Evolutionary conservation across 2,113 vertebrate genomes (phyloP), one percentile per base, ranked within the genome.

Genomic region (Lophius piscatorius): DNA sequence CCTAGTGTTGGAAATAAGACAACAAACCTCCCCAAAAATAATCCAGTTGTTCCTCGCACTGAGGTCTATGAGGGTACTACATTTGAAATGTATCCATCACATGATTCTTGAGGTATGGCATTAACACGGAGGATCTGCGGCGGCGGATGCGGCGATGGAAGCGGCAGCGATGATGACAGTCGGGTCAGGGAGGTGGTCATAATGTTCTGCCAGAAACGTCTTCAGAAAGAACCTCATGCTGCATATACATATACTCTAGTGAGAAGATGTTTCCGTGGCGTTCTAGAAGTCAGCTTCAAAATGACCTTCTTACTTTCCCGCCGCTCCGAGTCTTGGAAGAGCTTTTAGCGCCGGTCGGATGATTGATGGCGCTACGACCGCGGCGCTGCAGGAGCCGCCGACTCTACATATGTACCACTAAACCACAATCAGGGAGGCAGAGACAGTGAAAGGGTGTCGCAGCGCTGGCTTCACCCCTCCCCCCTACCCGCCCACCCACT

Each of bases 341-440:
- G 12, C 61, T 49, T 69, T 63, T 54, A 28, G 36, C 22, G 12
- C 22, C 23, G 3, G 12, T 64, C 23, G 47, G 26, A 29, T 46
- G 63, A 79, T 59, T 50, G 44, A 41, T 29, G 26, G 52, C 62
- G 20, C n/a, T 18, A 10, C 41, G 18, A 39, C 57, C 11, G 22
- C n/a, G 5, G 9, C 34, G 6, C 14, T n/a, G 26, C 36, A 20
- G 16, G 51, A 34, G 35, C 28, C 14, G 41, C 13, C 48, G 42
- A 6, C 77, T 80, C 52, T 68, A 55, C 58, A 73, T 46, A 60
- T 68, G 59, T 62, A 47, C 46, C 62, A 48, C 73, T 17, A 52
- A 65, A 55, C 55, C 76, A 81, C 79, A 85, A 80, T 83, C 70
- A 73, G 51, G 42, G 48, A 38, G 42, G 38, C n/a, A 24, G 58